A percentile compares a stretch with the other conserved stretches of the same genome.
Evolutionary conservation across 2,113 vertebrate species (phyloP).

Genomic region (Carettochelys insculpta): DNA sequence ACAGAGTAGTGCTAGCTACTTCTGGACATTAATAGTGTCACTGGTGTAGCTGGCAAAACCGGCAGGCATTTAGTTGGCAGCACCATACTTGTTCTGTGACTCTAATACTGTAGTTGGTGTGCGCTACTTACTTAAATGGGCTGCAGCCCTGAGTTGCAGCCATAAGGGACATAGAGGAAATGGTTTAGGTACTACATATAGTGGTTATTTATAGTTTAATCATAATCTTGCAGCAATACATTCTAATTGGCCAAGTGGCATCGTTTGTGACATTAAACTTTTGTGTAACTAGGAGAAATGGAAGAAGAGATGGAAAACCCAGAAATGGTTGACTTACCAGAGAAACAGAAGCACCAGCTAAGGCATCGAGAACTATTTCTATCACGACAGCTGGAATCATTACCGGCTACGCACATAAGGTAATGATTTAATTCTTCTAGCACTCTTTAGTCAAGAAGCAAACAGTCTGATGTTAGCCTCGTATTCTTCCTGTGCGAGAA

Average conservation of each 20-base stretch:
- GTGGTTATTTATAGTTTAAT: neutral
- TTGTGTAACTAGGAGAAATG: slow-evolving; percentile 84
- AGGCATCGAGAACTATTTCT: slow-evolving; percentile 94
- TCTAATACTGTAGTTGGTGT: neutral
- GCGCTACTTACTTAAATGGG: neutral
- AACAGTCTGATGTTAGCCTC: neutral
- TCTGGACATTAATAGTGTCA: accelerated
- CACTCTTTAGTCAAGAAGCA: neutral
- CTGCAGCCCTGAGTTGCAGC: neutral
- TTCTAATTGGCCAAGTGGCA: neutral
- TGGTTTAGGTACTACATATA: neutral
- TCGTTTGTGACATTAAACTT: neutral
- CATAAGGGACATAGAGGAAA: neutral
- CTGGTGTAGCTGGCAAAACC: neutral
- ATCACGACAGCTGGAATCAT: slow-evolving; percentile 92
- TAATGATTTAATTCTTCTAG: slow-evolving; percentile 47
- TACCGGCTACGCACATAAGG: slow-evolving; percentile 98
- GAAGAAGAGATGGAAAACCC: slow-evolving; percentile 98
- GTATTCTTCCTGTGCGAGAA: neutral
- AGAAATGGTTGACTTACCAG: slow-evolving; percentile 91
- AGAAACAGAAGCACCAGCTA: slow-evolving; percentile 95
- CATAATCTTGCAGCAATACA: neutral
- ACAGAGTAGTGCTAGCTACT: too few relatives aligned
- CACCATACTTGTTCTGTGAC: neutral
- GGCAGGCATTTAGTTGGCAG: neutral